A percentile compares a stretch with the other conserved stretches of the same genome.
Conservation (phyloP, 2,888 invertebrate genomes). For the Electrophaes corylata region DNA sequence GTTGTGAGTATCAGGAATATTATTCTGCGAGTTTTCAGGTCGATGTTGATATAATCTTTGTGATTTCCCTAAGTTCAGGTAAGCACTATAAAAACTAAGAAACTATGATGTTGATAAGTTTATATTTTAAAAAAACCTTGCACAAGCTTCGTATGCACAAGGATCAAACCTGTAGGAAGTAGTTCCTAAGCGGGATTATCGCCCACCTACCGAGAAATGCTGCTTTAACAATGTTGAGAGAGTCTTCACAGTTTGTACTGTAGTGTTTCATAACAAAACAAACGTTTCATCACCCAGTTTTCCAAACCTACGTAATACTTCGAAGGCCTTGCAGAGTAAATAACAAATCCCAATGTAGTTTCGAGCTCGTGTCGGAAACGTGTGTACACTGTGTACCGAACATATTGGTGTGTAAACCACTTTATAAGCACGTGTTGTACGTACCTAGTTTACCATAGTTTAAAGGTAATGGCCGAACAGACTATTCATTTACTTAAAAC, state of each 20-base stretch:
- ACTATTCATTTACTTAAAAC: background rate
- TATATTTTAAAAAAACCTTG: no score
- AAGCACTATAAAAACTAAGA: no score
- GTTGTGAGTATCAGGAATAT: background rate
- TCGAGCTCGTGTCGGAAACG: slow-evolving; percentile 28
- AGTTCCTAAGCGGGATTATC: slow-evolving; percentile 10
- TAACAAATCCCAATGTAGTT: slow-evolving; percentile 32
- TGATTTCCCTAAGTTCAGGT: no score
- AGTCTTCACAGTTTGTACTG: background rate
- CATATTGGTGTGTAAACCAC: slow-evolving; percentile 33
- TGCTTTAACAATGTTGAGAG: slow-evolving; percentile 7
- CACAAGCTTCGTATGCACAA: background rate
- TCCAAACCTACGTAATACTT: slow-evolving; percentile 17
- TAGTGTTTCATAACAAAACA: slow-evolving; percentile 17
- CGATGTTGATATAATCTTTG: no score
- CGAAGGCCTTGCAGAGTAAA: slow-evolving; percentile 32
- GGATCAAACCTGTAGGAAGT: background rate
- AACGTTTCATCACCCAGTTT: slow-evolving; percentile 27
- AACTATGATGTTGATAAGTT: no score
- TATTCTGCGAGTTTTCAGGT: background rate
- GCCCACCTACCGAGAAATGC: slow-evolving; percentile 13
- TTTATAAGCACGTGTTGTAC: slow-evolving; percentile 30
- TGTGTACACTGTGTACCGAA: slow-evolving; percentile 34
- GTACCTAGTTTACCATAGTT: slow-evolving; percentile 21
- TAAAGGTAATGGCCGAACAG: slow-evolving; percentile 9